phyloP scores from a whole-genome alignment of 2,113 vertebrate genomes.

The Beaufortia kweichowensis region DNA sequence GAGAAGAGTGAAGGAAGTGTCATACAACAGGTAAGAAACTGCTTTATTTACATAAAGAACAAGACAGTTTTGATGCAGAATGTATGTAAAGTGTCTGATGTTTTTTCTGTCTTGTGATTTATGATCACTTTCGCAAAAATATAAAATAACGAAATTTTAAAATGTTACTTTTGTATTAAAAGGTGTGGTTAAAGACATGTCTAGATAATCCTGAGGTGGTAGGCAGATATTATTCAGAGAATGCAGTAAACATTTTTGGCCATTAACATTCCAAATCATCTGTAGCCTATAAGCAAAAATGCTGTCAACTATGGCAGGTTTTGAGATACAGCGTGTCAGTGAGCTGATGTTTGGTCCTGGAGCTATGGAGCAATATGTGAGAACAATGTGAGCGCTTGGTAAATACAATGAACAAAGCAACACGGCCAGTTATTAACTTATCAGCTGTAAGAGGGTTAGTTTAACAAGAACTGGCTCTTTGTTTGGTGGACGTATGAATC shows the following conservation, averaged over 20 bases:
- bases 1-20: neutral
- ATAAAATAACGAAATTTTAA: no score
- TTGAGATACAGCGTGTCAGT: neutral
- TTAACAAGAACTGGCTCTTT: conserved; percentile 25
- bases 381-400: neutral
- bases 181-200: no score
- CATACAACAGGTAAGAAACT: conserved; percentile 7
- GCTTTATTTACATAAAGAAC: neutral
- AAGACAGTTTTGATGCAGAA: neutral
- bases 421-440: conserved; percentile 22
- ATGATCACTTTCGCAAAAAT: no score
- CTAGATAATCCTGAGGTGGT: no score
- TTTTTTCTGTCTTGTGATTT: neutral
- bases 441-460: conserved; percentile 24
- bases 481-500: neutral
- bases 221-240: neutral
- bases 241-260: neutral
- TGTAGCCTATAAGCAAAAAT: no score
- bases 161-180: neutral
- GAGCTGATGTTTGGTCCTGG: neutral
- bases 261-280: no score
- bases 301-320: neutral
- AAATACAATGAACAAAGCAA: conserved; percentile 17
- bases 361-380: neutral
- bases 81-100: neutral